Conservation (phyloP, 1,140 invertebrate genomes). For the Lasioglossum baleicum region DNA sequence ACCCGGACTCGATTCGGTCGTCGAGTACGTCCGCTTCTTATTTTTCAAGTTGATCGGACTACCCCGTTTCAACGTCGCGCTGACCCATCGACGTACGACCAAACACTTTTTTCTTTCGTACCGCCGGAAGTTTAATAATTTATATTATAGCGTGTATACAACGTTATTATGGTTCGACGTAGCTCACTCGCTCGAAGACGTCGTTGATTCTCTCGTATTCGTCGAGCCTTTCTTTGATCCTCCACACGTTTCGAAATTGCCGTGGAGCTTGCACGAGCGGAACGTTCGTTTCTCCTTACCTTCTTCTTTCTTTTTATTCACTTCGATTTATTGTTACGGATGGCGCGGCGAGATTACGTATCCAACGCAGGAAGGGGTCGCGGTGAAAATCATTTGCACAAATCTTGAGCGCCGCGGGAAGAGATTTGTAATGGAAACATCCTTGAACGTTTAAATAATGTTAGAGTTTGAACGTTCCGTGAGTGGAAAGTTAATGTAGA, state of each 20-base stretch:
- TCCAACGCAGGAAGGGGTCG: not conserved
- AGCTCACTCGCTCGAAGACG: constrained; percentile 19
- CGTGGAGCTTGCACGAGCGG: not conserved
- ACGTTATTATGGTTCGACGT: constrained; percentile 12
- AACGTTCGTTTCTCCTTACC: not conserved
- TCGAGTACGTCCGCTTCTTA: not conserved
- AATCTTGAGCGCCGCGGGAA: not conserved
- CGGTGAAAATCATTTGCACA: not conserved
- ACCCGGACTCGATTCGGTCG: not conserved
- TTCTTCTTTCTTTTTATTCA: too few relatives aligned
- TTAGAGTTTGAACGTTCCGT: too few relatives aligned
- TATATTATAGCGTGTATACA: constrained; percentile 44
- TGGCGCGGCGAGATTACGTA: constrained; percentile 1
- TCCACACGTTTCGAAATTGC: not conserved
- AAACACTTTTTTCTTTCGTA: constrained; percentile 24
- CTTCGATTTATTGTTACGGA: too few relatives aligned
- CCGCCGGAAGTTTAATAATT: constrained; percentile 44
- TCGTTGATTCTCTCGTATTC: not conserved
- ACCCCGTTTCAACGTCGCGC: too few relatives aligned
- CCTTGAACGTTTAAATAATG: too few relatives aligned
- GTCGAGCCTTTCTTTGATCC: constrained; percentile 24
- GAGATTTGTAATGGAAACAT: not conserved
- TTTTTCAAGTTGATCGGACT: not conserved
- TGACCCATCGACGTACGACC: not conserved
- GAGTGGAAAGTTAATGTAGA: not conserved